These are phyloP conservation scores for Lycocerus yunnanus DNA, from an alignment of 2,888 invertebrate species.

Conservation along the genomic window DNA sequence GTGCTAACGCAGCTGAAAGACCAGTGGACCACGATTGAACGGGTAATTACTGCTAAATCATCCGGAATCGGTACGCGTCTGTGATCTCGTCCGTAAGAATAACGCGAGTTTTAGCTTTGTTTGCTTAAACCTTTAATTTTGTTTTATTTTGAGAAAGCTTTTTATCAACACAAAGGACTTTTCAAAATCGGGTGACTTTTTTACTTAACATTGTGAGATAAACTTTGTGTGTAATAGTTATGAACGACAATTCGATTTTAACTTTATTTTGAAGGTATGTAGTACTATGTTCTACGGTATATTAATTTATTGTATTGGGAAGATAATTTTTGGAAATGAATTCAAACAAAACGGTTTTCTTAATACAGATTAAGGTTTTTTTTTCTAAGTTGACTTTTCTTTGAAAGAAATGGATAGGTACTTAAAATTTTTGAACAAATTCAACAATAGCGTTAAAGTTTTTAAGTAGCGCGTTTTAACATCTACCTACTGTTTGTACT, in stretches of 20 bases:
- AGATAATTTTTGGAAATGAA: background rate
- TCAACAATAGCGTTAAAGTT: background rate
- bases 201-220: conserved; percentile 1
- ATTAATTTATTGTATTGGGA: background rate
- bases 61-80: conserved; percentile 51
- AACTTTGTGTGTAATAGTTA: background rate
- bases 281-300: background rate
- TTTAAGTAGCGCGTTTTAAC: background rate
- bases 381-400: background rate
- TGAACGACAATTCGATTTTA: background rate
- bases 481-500: background rate
- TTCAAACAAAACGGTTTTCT: background rate
- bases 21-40: conserved; percentile 51
- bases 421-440: background rate
- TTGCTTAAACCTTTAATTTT: conserved; percentile 28
- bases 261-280: background rate
- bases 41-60: conserved; percentile 53
- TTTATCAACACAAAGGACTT: conserved; percentile 19
- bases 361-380: background rate
- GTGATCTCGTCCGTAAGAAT: conserved; percentile 42
- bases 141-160: conserved; percentile 27
- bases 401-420: background rate
- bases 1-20: conserved; percentile 47
- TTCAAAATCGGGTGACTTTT: conserved; percentile 1
- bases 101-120: conserved; percentile 31